Evolutionary conservation across 2,797 vertebrate species (phyloP), one percentile per base, ranked within the genome.

Genomic region (Hyperoplus immaculatus): DNA sequence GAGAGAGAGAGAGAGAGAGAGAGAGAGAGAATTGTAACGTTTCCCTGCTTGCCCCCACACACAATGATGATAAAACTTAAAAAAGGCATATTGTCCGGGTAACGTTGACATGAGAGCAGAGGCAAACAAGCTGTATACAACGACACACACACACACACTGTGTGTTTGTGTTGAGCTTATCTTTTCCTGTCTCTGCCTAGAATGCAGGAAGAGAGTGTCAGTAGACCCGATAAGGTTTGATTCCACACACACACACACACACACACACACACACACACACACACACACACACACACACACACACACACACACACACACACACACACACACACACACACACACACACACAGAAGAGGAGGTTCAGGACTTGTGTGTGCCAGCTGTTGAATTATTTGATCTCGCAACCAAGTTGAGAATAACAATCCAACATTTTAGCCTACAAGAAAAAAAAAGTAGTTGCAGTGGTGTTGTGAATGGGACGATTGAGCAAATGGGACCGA

Each of bases 171-270:
- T n/a, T 39, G 47, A 45, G 80, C 55, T 72, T 72, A 29, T 72
- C 75, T 45, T 36, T 43, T 13, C 83, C 64, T 89, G 86, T 89
- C 85, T 87, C 38, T 53, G 55, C n/a, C 11, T 0, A 4, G 45
- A 79, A 84, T 5, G 70, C 91, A 93, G 91, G 91, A 93, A 88
- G 86, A 86, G 45, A 15, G 50, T 68, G 86, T 81, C 85, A 80
- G 58, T 18, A 41, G 46, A 14, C 49, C 61, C 0, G 87, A 89
- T 89, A 93, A 89, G 80, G 83, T 69, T 74, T 83, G 82, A 85
- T 85, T 84, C 75, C 38, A 21, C 21, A 21, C 21, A 21, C 29
- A 29, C 21, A 21, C 21, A 21, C 21, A 21, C 21, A 21, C 21
- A 21, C 21, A 21, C 21, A 21, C 21, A 21, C 21, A 21, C 21